Base-by-base conservation (phyloP, 2,888 invertebrate species). In the Phytoseiulus persimilis region DNA sequence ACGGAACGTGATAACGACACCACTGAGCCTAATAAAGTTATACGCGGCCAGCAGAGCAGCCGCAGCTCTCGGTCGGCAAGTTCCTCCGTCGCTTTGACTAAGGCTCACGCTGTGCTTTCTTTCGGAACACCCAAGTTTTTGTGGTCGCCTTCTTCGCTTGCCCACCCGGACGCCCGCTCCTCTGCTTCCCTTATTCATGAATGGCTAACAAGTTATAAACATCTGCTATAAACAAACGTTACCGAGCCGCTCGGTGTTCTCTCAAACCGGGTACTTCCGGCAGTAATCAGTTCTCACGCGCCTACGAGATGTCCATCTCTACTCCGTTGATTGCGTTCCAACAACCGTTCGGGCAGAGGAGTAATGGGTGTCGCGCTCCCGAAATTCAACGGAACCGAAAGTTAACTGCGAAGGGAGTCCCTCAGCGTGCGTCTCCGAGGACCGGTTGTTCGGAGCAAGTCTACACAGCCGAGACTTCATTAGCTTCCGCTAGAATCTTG, bases 21-120 rank as follows among this genome's bases (percentile, higher is more conserved):
- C 65, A 65, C 65, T 65, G 65, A 65, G 65, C 65, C 65, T 65
- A 65, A 65, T 65, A 65, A 65, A 65, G 65, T 65, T 65, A 65
- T 65, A 65, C 65, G 65, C 65, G 18, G 65, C 65, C 65, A 65
- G 65, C 65, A 65, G 65, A 65, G 65, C 65, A 14, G 65, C 65
- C 9, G 65, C 28, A 23, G 65, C 65, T 65, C 18, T 65, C 65
- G 1, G 9, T 65, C 65, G 65, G 65, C 5, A 3, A 6, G 65
- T 65, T 28, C 65, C 11, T 65, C 65, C 28, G 65, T 65, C 65
- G 65, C 65, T 65, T 65, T 65, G 65, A 65, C 65, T 65, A 65
- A 65, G 65, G 28, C 65, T 18, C 65, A 65, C 18, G 65, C 65
- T 65, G 65, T 65, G 65, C 65, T 65, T 65, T 28, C 65, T 65